Base-by-base conservation (phyloP, 35 echinoderm and acorn worm genomes). In the Eucidaris tribuloides region DNA sequence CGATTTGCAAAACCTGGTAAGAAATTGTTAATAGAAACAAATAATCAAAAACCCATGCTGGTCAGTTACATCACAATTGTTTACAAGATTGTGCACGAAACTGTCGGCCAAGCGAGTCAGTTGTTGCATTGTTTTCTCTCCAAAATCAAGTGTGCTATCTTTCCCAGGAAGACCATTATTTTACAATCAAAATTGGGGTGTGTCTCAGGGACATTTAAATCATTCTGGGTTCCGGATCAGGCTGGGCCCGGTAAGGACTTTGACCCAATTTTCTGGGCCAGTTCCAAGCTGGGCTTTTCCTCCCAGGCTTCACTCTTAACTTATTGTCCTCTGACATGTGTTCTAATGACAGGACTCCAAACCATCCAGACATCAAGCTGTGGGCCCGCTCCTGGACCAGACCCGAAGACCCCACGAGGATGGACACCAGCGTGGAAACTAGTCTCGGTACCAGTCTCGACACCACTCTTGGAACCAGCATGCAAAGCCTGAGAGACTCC, bases 301-400 rank as follows among this genome's bases (percentile, higher is more conserved):
- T 14, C n/a, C n/a, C 13, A 55, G 50, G n/a, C 50, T 62, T 27
- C 4, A 62, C 3, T 27, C 24, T 62, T 62, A 27, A 17, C 58
- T 22, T 13, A 62, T 31, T 27, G 33, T 62, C 46, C 1, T 13
- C 17, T 66, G 27, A 22, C 40, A 7, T 5, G 31, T 70, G 31
- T 34, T 7, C 20, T 15, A 76, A 23, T 20, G 7, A n/a, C 60
- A 84, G 82, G 39, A 84, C 60, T 23, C 11, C 28, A 20, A 65
- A 84, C 34, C 82, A 84, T 49, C 82, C 82, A 3, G 63, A 42
- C 29, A 31, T 84, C 38, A 84, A 71, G 62, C 61, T 84, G 6
- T 84, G 82, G 82, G 62, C 82, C n/a, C 22, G 52, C 13, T 65
- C 62, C 23, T 84, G 82, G 82, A 23, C 44, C 2, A 74, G 56